Conservation (phyloP, 2,113 vertebrate genomes). For the Bufo bufo region DNA sequence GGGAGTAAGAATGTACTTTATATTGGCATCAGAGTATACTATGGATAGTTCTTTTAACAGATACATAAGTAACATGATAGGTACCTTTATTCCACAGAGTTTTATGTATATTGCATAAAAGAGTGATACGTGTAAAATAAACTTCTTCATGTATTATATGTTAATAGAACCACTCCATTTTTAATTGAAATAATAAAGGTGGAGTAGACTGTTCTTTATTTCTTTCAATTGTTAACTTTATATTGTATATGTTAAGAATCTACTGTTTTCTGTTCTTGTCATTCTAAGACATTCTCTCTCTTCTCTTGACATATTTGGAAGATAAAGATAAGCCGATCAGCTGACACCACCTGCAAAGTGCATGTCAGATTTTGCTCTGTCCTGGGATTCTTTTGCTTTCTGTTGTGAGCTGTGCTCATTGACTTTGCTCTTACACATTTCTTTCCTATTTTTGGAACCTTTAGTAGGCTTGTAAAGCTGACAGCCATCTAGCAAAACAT, state of each 20-base stretch:
- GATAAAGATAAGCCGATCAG: slow-evolving; percentile 54
- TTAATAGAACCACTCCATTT: neutral
- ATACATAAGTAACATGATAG: too few relatives aligned
- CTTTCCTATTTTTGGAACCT: slow-evolving; percentile 50
- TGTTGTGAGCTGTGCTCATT: slow-evolving; percentile 38
- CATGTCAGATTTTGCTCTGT: slow-evolving; percentile 54
- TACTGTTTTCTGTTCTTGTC: slow-evolving; percentile 47
- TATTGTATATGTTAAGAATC: neutral
- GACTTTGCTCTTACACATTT: slow-evolving; percentile 47
- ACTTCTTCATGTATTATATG: neutral
- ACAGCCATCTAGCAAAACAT: slow-evolving; percentile 50
- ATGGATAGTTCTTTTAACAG: too few relatives aligned
- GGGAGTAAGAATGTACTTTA: neutral
- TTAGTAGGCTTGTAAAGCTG: slow-evolving; percentile 50
- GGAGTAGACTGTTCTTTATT: neutral
- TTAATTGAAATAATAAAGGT: neutral
- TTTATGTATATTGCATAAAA: too few relatives aligned
- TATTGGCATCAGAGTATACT: neutral
- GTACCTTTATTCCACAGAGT: too few relatives aligned
- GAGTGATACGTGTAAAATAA: neutral
- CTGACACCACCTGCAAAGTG: slow-evolving; percentile 55
- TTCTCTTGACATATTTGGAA: slow-evolving; percentile 53
- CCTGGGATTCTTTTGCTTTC: slow-evolving; percentile 54
- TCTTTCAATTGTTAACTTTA: slow-evolving; percentile 9
- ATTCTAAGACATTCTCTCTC: slow-evolving; percentile 31